Conservation (phyloP, 1,140 invertebrate genomes). For the Pachypsylla venusta region DNA sequence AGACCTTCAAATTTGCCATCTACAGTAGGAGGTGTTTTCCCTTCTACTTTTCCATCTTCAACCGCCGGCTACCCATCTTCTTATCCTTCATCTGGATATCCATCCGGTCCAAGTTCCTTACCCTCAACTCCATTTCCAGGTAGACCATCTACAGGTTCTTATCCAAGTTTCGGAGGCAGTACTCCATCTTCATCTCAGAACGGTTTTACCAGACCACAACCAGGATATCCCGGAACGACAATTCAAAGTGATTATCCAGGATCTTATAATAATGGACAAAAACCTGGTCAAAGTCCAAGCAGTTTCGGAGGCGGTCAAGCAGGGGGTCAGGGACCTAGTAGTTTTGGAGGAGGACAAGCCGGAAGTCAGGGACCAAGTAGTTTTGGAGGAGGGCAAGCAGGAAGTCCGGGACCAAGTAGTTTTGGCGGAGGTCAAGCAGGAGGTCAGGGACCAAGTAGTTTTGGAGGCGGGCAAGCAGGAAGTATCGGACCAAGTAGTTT, state of each 20-base stretch:
- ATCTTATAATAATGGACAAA: neutral
- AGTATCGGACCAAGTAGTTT: conserved; percentile 23
- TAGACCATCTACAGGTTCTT: too few species aligned
- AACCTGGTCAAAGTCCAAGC: neutral
- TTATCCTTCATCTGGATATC: neutral
- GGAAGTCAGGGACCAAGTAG: conserved; percentile 18
- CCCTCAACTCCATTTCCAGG: neutral
- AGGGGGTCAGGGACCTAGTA: conserved; percentile 19
- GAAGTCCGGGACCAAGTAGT: conserved; percentile 19
- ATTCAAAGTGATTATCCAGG: neutral
- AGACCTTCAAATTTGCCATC: neutral
- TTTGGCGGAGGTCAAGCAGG: conserved; percentile 22
- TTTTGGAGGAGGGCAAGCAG: conserved; percentile 17
- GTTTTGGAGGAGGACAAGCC: conserved; percentile 17
- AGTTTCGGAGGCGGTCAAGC: conserved; percentile 15
- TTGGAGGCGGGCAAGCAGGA: conserved; percentile 21
- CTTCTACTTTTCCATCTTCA: neutral
- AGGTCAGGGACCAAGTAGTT: conserved; percentile 22
- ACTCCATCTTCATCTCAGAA: neutral
- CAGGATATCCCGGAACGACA: neutral
- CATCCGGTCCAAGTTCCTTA: neutral
- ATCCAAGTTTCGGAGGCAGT: conserved; percentile 10
- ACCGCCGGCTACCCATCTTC: neutral
- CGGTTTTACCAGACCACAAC: too few species aligned
- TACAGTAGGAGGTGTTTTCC: neutral